These are phyloP conservation scores for Athetis lepigone DNA, from an alignment of 2,888 invertebrate genomes.

Conservation along the genomic window DNA sequence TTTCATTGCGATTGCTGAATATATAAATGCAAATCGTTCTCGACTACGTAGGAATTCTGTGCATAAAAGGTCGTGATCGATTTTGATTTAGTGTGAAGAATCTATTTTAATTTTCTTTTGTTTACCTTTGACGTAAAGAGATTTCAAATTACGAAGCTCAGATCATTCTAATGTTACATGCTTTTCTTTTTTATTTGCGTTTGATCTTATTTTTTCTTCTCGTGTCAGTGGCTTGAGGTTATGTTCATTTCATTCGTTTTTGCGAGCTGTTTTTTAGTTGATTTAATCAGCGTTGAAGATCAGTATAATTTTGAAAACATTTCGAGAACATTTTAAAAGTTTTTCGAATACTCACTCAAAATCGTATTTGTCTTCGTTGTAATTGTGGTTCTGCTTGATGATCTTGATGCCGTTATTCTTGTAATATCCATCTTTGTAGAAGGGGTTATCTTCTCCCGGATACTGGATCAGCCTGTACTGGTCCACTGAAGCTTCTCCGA, in stretches of 20 bases:
- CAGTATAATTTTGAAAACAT: neutral
- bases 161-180: neutral
- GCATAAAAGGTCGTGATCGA: constrained; percentile 48
- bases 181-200: neutral
- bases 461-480: constrained; percentile 79
- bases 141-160: constrained; percentile 11
- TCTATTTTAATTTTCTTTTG: constrained; percentile 1
- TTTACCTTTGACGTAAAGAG: neutral
- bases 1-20: constrained; percentile 41
- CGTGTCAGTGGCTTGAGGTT: neutral
- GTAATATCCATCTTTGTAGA: constrained; percentile 88
- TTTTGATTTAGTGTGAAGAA: constrained; percentile 19
- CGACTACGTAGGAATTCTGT: constrained; percentile 18
- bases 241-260: neutral
- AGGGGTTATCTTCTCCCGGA: constrained; percentile 81
- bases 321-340: neutral
- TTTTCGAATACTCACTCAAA: constrained; percentile 83
- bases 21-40: constrained; percentile 44
- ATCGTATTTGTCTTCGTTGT: constrained; percentile 88
- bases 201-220: constrained; percentile 2
- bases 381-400: constrained; percentile 86
- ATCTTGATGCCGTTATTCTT: constrained; percentile 89
- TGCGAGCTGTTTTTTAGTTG: neutral
- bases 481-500: constrained; percentile 85
- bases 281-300: no score